Conservation (phyloP, 2,113 vertebrate genomes). For the Melanotaenia duboulayi region DNA sequence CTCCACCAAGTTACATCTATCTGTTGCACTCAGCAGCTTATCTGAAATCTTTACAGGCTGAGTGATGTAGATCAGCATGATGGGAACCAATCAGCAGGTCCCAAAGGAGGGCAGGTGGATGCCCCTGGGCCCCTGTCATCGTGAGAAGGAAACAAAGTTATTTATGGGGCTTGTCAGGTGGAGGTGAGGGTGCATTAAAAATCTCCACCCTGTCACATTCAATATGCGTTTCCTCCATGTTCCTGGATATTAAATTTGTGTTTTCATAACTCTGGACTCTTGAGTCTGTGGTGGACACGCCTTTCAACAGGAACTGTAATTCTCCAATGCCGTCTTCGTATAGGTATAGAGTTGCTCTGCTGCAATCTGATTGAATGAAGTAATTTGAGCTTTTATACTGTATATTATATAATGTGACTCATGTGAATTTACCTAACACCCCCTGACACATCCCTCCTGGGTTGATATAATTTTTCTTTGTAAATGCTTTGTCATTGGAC, state of each 20-base stretch:
- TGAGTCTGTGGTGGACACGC: background rate
- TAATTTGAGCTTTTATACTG: conserved; percentile 32
- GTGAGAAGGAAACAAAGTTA: conserved; percentile 65
- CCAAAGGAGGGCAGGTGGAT: conserved; percentile 72
- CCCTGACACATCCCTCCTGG: conserved; percentile 21
- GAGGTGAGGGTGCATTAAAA: conserved; percentile 24
- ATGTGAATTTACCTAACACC: background rate
- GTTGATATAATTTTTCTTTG: conserved; percentile 15
- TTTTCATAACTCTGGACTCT: background rate
- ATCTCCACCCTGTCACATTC: background rate
- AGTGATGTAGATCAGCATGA: conserved; percentile 55
- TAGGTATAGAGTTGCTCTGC: background rate
- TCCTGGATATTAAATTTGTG: background rate
- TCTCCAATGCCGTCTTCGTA: too few relatives aligned
- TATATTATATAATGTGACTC: background rate
- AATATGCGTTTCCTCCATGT: conserved; percentile 12
- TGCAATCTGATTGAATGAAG: too few relatives aligned
- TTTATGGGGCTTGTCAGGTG: conserved; percentile 16
- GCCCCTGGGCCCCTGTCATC: conserved; percentile 72
- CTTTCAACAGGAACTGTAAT: background rate
- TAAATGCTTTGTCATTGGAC: background rate
- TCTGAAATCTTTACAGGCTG: conserved; percentile 61
- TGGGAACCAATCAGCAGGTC: conserved; percentile 78
- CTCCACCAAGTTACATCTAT: conserved; percentile 47
- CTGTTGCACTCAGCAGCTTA: conserved; percentile 27